Conservation (phyloP, 1,140 invertebrate species). For the Pseudomyrmex pallidus region DNA sequence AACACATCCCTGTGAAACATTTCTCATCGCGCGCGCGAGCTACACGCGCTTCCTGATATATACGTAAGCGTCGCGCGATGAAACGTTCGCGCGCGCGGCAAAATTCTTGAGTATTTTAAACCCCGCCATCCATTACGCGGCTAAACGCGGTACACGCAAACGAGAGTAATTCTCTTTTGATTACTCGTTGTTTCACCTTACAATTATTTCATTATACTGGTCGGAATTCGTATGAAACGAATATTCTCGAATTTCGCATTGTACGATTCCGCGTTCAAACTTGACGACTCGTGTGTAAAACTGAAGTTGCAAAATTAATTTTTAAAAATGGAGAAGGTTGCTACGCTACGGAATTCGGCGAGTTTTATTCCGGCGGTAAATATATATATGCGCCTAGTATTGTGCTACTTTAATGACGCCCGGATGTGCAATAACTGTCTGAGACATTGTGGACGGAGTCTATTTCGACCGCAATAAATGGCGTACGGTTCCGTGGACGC, state of each 20-base stretch:
- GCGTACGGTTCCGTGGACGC: constrained; percentile 14
- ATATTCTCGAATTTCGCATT: constrained; percentile 6
- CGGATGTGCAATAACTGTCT: constrained; percentile 42
- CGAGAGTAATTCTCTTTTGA: constrained; percentile 38
- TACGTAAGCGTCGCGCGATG: constrained; percentile 21
- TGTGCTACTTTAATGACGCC: constrained; percentile 45
- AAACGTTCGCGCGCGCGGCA: constrained; percentile 3
- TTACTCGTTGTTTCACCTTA: constrained; percentile 12
- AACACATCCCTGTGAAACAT: constrained; percentile 48
- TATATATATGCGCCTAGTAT: background rate
- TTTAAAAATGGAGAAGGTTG: background rate
- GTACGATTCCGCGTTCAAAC: background rate
- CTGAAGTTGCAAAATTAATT: constrained; percentile 12
- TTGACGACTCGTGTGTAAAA: constrained; percentile 5
- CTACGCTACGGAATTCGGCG: no score
- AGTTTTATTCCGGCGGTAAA: constrained; percentile 7
- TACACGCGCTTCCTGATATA: constrained; percentile 3
- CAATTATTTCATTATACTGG: no score
- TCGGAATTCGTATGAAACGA: background rate
- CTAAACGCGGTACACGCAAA: constrained; percentile 44
- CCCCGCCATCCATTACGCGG: constrained; percentile 23
- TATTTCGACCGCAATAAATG: constrained; percentile 41
- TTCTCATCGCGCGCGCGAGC: constrained; percentile 8
- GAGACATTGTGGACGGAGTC: constrained; percentile 7
- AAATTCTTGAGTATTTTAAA: constrained; percentile 51